Conservation (phyloP, 2,888 invertebrate species). For the Pandemis heparana region DNA sequence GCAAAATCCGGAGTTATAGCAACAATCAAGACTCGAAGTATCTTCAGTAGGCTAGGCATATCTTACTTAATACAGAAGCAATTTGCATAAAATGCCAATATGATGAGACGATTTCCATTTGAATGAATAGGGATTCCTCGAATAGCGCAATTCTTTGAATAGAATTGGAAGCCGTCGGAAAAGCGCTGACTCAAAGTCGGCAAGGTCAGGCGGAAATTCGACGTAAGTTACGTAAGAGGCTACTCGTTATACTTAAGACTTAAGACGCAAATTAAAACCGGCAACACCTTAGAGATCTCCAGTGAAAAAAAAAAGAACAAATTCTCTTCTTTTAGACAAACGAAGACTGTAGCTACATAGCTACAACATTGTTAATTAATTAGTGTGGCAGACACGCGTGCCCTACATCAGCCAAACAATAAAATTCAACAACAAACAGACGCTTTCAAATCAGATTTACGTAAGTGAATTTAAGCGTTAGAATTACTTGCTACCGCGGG, state of each 20-base stretch:
- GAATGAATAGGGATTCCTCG: constrained; percentile 11
- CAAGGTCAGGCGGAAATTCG: constrained; percentile 16
- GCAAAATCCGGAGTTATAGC: neutral
- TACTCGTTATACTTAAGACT: neutral
- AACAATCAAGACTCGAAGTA: neutral
- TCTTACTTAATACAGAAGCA: neutral
- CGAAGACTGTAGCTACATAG: neutral
- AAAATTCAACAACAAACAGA: neutral
- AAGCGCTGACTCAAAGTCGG: constrained; percentile 19
- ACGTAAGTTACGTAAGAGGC: constrained; percentile 16
- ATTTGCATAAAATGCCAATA: constrained; percentile 10
- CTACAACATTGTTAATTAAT: neutral
- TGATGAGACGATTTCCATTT: constrained; percentile 10
- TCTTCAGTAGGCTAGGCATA: neutral
- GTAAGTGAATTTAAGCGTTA: constrained; percentile 55
- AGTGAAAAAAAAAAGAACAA: neutral
- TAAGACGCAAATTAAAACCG: neutral
- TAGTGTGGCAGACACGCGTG: neutral
- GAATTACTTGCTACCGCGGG: constrained; percentile 49
- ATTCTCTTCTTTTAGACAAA: neutral
- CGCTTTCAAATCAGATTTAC: constrained; percentile 24
- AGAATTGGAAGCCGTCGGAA: neutral
- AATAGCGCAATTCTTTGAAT: constrained; percentile 8
- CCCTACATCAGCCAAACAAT: neutral
- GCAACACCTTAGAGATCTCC: neutral